phyloP scores from a whole-genome alignment of 2,113 vertebrate species.

The Aviceda subcristata region DNA sequence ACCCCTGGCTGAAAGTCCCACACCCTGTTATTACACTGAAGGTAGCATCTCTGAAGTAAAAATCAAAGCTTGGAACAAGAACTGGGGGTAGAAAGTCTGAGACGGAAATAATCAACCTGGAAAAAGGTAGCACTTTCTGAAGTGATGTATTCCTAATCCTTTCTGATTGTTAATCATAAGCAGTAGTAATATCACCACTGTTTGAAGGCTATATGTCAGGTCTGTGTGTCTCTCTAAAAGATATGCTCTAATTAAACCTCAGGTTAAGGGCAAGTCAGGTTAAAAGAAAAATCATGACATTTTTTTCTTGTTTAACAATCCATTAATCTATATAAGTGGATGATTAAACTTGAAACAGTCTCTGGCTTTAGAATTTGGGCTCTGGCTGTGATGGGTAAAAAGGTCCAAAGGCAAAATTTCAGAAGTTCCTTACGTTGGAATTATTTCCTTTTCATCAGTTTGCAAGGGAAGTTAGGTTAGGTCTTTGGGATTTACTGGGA shows the following conservation, averaged over 20 bases:
- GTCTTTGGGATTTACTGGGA: background rate
- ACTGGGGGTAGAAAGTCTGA: background rate
- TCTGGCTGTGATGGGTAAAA: background rate
- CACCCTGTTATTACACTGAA: background rate
- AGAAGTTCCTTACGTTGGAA: background rate
- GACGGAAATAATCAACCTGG: background rate
- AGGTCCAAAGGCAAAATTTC: background rate
- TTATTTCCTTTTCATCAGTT: background rate
- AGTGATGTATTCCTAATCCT: background rate
- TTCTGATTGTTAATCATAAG: background rate
- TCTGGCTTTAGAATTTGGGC: background rate
- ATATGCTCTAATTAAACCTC: background rate
- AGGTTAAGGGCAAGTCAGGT: background rate
- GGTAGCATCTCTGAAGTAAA: background rate
- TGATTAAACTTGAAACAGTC: background rate
- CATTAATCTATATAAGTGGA: background rate
- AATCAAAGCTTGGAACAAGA: background rate
- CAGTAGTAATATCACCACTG: background rate
- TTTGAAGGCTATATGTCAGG: background rate
- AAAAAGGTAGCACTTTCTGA: background rate
- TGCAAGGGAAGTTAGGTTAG: background rate
- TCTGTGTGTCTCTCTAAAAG: background rate
- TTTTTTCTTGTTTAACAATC: background rate
- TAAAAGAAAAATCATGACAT: background rate
- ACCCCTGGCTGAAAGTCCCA: background rate